These are phyloP conservation scores for Amphiduros pacificus DNA, from an alignment of 2,888 invertebrate species.

Conservation along the genomic window DNA sequence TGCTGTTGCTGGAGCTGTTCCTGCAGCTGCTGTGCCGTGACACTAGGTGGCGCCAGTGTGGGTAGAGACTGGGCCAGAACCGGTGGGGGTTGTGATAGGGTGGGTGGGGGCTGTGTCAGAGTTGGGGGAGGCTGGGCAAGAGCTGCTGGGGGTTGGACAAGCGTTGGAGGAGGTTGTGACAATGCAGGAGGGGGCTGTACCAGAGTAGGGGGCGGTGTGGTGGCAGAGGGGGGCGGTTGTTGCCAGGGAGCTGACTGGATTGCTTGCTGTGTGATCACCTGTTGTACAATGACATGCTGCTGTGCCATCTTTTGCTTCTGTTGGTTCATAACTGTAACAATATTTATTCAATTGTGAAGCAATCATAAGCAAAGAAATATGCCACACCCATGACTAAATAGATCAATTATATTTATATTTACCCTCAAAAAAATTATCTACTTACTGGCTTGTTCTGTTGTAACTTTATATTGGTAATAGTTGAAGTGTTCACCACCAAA, in stretches of 20 bases:
- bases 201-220: constrained; percentile 5
- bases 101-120: neutral
- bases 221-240: constrained; percentile 33
- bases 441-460: constrained; percentile 83
- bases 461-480: constrained; percentile 96
- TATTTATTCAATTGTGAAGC: no score
- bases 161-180: neutral
- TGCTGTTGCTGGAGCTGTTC: constrained; percentile 36
- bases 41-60: neutral
- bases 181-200: neutral
- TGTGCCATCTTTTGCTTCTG: constrained; percentile 54
- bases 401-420: neutral
- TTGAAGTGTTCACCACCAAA: constrained; percentile 94
- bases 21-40: constrained; percentile 33
- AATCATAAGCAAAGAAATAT: neutral
- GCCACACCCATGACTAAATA: neutral
- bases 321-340: constrained; percentile 38
- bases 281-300: constrained; percentile 46
- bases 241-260: constrained; percentile 43
- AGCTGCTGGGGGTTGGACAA: neutral
- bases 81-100: neutral
- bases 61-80: neutral
- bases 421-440: constrained; percentile 22
- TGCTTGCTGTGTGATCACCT: constrained; percentile 45
- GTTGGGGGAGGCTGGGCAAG: neutral